Conservation (phyloP, 2,888 invertebrate species). For the Dicyrtomina minuta region DNA sequence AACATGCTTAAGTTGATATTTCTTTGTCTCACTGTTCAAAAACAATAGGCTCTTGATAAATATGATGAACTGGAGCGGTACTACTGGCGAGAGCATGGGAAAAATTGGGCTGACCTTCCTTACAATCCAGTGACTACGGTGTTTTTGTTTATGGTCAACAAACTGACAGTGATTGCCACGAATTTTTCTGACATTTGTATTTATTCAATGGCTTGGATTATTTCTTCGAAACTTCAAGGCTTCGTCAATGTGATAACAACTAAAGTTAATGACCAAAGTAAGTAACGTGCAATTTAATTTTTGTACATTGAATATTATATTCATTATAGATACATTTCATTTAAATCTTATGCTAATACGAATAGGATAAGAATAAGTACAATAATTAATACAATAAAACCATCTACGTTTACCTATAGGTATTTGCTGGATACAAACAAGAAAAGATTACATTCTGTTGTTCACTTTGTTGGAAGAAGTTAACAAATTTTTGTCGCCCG, state of each 20-base stretch:
- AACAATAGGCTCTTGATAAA: no score
- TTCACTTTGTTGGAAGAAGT: not conserved
- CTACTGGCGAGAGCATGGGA: conserved; percentile 1
- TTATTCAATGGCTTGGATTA: conserved; percentile 1
- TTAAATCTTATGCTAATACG: no score
- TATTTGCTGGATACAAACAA: conserved; percentile 11
- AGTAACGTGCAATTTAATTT: not conserved
- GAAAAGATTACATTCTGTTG: conserved; percentile 10
- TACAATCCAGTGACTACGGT: not conserved
- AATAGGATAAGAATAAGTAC: no score
- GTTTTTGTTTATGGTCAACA: conserved; percentile 11
- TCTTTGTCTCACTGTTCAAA: no score
- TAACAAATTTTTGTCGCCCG: conserved; percentile 2
- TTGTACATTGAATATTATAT: not conserved
- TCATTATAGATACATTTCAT: no score
- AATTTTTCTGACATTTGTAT: conserved; percentile 11
- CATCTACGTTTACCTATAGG: not conserved
- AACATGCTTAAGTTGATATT: no score
- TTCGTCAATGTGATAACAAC: not conserved
- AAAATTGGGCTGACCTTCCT: conserved; percentile 3
- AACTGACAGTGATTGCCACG: conserved; percentile 1
- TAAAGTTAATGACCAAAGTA: conserved; percentile 2
- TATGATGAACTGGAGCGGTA: conserved; percentile 4
- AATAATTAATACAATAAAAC: no score
- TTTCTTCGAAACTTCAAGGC: conserved; percentile 12